Evolutionary conservation across 2,888 invertebrate species (phyloP).

Genomic region (Sclerodermus sp.): DNA sequence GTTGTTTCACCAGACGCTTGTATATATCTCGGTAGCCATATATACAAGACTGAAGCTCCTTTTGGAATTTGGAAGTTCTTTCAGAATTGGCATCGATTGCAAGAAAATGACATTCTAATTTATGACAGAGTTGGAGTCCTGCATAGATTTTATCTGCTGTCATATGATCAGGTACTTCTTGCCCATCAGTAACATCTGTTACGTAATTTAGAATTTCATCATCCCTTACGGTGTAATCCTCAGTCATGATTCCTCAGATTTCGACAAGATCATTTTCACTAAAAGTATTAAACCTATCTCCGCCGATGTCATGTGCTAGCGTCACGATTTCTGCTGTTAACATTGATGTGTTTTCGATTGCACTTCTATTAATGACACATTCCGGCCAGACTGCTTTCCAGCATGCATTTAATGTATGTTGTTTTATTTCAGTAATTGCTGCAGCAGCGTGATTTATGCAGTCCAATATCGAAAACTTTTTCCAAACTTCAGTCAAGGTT

Average conservation of each 20-base stretch:
- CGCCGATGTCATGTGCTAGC: too few relatives aligned
- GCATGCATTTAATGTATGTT: conserved; percentile 7
- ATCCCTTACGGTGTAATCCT: conserved; percentile 1
- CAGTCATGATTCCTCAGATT: too few relatives aligned
- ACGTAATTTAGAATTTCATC: conserved; percentile 5
- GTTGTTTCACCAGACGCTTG: too few relatives aligned
- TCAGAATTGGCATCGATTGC: conserved; percentile 15
- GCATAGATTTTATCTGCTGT: conserved; percentile 16
- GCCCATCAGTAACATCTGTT: conserved; percentile 2
- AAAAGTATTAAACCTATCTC: too few relatives aligned
- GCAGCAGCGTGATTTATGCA: conserved; percentile 9
- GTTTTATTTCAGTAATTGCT: not conserved
- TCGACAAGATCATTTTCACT: too few relatives aligned
- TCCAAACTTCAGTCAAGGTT: too few relatives aligned
- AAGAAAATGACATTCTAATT: conserved; percentile 19
- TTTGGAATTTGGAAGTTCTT: conserved; percentile 15
- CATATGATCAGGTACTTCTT: conserved; percentile 2
- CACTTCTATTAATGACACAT: too few relatives aligned
- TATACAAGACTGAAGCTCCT: too few relatives aligned
- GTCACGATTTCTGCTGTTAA: too few relatives aligned
- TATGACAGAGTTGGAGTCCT: conserved; percentile 13
- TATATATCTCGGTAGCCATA: too few relatives aligned
- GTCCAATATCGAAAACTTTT: conserved; percentile 9
- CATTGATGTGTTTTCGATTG: too few relatives aligned
- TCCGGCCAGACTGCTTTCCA: conserved; percentile 11